Percentiles rank a stretch among this genome's conserved stretches.
Conservation (phyloP, 2,888 invertebrate genomes). For the Anarsia innoxiella region DNA sequence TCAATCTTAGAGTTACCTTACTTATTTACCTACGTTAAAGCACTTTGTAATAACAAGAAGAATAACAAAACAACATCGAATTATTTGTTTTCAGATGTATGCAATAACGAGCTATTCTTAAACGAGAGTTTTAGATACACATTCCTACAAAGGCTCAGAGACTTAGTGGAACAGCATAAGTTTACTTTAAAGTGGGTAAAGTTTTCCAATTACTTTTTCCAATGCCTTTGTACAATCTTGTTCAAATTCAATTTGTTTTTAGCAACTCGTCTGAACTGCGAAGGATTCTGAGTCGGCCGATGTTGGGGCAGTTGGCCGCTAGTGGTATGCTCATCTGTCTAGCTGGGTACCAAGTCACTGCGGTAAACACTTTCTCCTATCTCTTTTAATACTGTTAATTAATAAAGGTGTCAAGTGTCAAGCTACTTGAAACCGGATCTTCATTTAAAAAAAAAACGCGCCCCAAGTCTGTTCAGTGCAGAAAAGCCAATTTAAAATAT, state of each 20-base stretch:
- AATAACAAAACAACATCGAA: no score
- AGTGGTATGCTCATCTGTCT: constrained; percentile 58
- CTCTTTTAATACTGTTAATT: no score
- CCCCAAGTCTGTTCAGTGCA: no score
- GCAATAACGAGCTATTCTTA: constrained; percentile 25
- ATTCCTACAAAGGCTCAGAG: constrained; percentile 36
- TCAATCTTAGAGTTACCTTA: no score
- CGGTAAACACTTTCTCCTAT: no score
- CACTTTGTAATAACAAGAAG: no score
- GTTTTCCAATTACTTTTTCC: not conserved
- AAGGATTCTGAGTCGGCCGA: constrained; percentile 44
- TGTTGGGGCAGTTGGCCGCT: constrained; percentile 51
- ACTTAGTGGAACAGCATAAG: constrained; percentile 50
- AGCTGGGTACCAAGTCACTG: constrained; percentile 52
- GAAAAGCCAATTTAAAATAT: no score
- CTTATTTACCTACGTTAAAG: no score
- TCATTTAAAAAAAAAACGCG: no score
- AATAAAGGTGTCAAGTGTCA: no score
- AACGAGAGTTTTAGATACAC: constrained; percentile 32
- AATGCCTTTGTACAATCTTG: no score
- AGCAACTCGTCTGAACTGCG: constrained; percentile 45
- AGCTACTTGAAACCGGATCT: no score
- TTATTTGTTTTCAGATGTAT: constrained; percentile 31
- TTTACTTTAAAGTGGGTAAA: constrained; percentile 43
- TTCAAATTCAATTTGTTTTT: constrained; percentile 14